Base-by-base conservation (phyloP, 2,797 vertebrate species). In the Tauraco hartlaubi region DNA sequence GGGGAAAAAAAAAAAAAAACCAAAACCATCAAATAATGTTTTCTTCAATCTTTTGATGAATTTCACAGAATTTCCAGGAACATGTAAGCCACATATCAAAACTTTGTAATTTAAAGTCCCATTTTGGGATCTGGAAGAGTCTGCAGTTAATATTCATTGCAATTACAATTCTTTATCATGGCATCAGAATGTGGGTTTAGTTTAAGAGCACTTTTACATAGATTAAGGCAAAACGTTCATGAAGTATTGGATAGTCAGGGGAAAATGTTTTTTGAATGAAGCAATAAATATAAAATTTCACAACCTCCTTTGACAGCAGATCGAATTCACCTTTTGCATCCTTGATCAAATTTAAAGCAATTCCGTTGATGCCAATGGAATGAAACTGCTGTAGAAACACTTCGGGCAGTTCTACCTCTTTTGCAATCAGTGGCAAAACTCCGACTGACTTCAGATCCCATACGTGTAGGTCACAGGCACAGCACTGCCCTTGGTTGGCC, bases 41-140 rank as follows among this genome's bases (percentile, higher is more conserved):
- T 86, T 71, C 81, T 91, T 95, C 37, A 93, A 62, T 79, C 16
- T 85, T 86, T 72, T 95, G 48, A 78, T 56, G 75, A 67, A 78
- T 73, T 86, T 96, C 59, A 75, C 33, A 79, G 62, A 81, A 86
- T 83, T 95, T 90, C 76, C 75, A 71, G 48, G 82, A 88, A 88
- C 33, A 75, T 62, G 17, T 51, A 72, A 84, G 59, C 37, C 61
- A 92, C 63, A 82, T 76, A 88, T 55, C 55, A 79, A 91, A 92
- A 84, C 22, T 88, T 64, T 68, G 46, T 29, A 85, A 85, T 46
- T 68, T 68, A 44, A 75, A 78, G 28, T 71, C 35, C 44, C 19
- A 15, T 88, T 80, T 59, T 25, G 69, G 67, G 55, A 88, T 90
- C 66, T 88, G 67, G 55, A 91, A 81, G 44, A 75, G 8, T 46